These are phyloP conservation scores for Scaptomyza flava DNA, from an alignment of 2,888 invertebrate species.

Conservation along the genomic window DNA sequence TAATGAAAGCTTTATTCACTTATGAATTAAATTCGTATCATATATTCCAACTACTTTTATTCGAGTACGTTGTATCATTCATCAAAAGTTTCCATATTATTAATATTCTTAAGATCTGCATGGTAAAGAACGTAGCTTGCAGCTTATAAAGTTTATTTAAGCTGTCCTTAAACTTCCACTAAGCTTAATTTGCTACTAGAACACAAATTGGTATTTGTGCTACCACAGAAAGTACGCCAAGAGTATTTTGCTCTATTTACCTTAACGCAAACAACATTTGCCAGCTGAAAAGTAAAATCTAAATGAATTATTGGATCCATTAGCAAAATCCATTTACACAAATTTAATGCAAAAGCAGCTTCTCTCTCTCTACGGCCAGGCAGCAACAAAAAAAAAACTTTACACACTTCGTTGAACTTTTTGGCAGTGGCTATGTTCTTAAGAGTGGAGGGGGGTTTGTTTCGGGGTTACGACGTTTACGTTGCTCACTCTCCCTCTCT, in stretches of 20 bases:
- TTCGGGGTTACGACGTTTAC: constrained; percentile 35
- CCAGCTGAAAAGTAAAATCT: constrained; percentile 77
- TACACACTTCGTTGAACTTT: constrained; percentile 81
- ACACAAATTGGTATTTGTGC: constrained; percentile 21
- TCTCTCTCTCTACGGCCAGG: constrained; percentile 28
- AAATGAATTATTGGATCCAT: constrained; percentile 84
- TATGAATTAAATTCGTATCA: too few relatives aligned
- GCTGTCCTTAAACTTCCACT: constrained; percentile 7
- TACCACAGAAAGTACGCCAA: constrained; percentile 66
- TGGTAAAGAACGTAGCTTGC: neutral
- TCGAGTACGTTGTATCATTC: too few relatives aligned
- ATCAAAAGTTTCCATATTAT: too few relatives aligned
- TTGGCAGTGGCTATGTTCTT: constrained; percentile 42
- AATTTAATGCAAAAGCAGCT: constrained; percentile 79
- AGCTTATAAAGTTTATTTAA: constrained; percentile 22
- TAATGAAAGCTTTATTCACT: too few relatives aligned
- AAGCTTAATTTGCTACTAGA: constrained; percentile 19
- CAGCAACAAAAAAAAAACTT: constrained; percentile 62
- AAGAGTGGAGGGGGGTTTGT: constrained; percentile 15
- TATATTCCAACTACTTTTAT: too few relatives aligned
- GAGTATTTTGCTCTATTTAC: constrained; percentile 62
- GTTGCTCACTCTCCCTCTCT: neutral
- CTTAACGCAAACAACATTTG: constrained; percentile 74
- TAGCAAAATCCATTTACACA: constrained; percentile 83
- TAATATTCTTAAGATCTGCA: neutral